Evolutionary conservation across 1,140 invertebrate species (phyloP).

Genomic region (Nomia melanderi): DNA sequence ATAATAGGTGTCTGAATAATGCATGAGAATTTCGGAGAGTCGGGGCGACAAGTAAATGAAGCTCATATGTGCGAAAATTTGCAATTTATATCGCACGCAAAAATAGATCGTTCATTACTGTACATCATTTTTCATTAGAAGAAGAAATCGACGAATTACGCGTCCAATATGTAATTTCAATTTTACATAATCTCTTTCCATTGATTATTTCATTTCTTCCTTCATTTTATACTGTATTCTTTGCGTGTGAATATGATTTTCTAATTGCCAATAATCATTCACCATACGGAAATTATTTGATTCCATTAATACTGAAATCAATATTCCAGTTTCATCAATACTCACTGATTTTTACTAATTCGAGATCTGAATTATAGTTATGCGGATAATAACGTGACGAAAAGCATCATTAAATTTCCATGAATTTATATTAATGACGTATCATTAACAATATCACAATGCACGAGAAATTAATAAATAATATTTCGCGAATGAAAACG

Average conservation of each 20-base stretch:
- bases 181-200: background rate
- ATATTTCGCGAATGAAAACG: no score
- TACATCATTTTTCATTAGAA: background rate
- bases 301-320: no score
- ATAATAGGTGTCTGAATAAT: background rate
- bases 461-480: no score
- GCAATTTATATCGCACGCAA: conserved; percentile 25
- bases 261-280: no score
- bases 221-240: background rate
- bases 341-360: no score
- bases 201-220: background rate
- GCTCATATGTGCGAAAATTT: background rate
- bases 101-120: background rate
- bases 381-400: no score
- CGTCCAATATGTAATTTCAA: background rate
- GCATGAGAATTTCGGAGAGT: conserved; percentile 13
- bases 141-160: background rate
- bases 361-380: no score
- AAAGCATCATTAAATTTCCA: no score
- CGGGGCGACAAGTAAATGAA: conserved; percentile 7
- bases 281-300: background rate
- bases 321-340: no score
- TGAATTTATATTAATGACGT: no score
- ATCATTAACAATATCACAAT: no score
- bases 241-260: no score